Conservation (phyloP, 2,797 vertebrate species). For the Serranus cabrilla region DNA sequence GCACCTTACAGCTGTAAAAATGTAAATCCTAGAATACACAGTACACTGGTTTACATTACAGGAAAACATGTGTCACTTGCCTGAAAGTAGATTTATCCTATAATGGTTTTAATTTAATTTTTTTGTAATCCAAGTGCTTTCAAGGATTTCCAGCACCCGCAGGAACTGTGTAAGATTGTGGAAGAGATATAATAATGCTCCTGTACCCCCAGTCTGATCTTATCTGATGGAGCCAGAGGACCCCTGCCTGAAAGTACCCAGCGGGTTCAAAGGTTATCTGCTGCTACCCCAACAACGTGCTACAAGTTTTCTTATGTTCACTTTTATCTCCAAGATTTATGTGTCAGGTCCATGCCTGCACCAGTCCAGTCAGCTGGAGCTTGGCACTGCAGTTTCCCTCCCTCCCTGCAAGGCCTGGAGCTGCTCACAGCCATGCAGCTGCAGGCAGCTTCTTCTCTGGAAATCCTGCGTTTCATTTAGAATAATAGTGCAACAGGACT, state of each 20-base stretch:
- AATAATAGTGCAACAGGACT: not conserved
- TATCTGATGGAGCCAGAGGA: not conserved
- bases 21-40: no score
- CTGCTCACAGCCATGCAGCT: conserved; percentile 19
- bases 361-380: conserved; percentile 54
- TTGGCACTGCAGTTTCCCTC: conserved; percentile 26
- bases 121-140: no score
- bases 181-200: not conserved
- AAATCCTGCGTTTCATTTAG: not conserved
- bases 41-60: no score
- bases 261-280: conserved; percentile 52
- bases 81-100: no score
- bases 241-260: not conserved
- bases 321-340: conserved; percentile 50
- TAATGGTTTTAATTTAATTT: no score
- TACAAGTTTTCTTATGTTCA: conserved; percentile 19
- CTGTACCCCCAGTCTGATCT: not conserved
- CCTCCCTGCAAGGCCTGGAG: conserved; percentile 37
- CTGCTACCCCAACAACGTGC: conserved; percentile 18
- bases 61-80: no score
- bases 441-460: not conserved
- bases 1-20: no score
- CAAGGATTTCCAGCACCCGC: no score
- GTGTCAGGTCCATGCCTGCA: conserved; percentile 28
- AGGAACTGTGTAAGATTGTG: no score